These are phyloP conservation scores for Antheraea yamamai DNA, from an alignment of 2,888 invertebrate genomes.

Conservation along the genomic window DNA sequence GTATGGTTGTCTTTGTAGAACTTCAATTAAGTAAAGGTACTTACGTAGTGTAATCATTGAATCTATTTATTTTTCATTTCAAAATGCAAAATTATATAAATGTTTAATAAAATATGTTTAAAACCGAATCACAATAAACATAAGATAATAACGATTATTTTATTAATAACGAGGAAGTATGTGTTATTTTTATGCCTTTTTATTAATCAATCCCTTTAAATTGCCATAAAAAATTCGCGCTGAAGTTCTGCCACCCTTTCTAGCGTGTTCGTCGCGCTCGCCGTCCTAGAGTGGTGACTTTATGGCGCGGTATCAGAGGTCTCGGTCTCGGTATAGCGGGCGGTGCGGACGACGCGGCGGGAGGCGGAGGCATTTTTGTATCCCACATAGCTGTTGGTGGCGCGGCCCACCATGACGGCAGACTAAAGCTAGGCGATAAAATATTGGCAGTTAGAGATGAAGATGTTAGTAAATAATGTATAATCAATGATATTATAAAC, in stretches of 20 bases:
- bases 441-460: constrained; percentile 77
- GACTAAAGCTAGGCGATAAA: constrained; percentile 76
- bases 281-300: constrained; percentile 68
- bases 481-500: background rate
- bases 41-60: background rate
- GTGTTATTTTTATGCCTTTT: background rate
- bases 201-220: too few relatives aligned
- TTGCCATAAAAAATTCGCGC: background rate
- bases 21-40: too few relatives aligned
- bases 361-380: constrained; percentile 76
- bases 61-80: background rate
- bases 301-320: constrained; percentile 74
- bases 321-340: constrained; percentile 76
- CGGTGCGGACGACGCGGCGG: constrained; percentile 75
- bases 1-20: background rate
- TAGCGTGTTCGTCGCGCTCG: constrained; percentile 74
- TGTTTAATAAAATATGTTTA: background rate
- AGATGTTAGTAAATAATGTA: constrained; percentile 57
- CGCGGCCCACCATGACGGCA: constrained; percentile 74
- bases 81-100: background rate
- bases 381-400: constrained; percentile 78
- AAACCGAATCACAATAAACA: background rate
- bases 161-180: background rate
- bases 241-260: constrained; percentile 25
- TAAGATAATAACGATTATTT: background rate